A percentile compares a stretch with the other conserved stretches of the same genome.
phyloP scores from a whole-genome alignment of 2,797 vertebrate genomes.

The Cyprinodon diabolis region DNA sequence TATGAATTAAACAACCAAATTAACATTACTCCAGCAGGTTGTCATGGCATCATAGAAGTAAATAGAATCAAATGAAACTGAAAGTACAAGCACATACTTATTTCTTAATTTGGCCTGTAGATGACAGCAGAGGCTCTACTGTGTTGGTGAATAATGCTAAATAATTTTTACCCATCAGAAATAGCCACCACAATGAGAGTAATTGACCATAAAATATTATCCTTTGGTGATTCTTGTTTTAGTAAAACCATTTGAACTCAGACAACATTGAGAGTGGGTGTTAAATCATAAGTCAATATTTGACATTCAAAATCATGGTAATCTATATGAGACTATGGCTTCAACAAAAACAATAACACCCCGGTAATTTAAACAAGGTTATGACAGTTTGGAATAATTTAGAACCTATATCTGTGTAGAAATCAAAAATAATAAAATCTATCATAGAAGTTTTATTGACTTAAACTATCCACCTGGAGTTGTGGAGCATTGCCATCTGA shows the following conservation, averaged over 20 bases:
- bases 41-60: too few relatives aligned
- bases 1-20: too few relatives aligned
- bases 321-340: not conserved
- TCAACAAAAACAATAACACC: not conserved
- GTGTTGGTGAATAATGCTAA: not conserved
- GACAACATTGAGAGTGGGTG: not conserved
- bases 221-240: not conserved
- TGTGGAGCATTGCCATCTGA: slow-evolving; percentile 8
- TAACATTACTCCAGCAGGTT: too few relatives aligned
- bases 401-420: not conserved
- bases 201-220: too few relatives aligned
- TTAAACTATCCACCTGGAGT: not conserved
- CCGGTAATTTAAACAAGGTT: too few relatives aligned
- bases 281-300: not conserved
- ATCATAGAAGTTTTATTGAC: not conserved
- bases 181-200: not conserved
- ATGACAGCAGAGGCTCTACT: not conserved
- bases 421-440: not conserved
- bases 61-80: not conserved
- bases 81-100: not conserved
- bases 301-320: not conserved
- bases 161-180: not conserved
- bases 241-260: not conserved
- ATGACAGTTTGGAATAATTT: not conserved
- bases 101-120: slow-evolving; percentile 1